Evolutionary conservation across 1,140 invertebrate genomes (phyloP).

Genomic region (Drosophila arawakana): DNA sequence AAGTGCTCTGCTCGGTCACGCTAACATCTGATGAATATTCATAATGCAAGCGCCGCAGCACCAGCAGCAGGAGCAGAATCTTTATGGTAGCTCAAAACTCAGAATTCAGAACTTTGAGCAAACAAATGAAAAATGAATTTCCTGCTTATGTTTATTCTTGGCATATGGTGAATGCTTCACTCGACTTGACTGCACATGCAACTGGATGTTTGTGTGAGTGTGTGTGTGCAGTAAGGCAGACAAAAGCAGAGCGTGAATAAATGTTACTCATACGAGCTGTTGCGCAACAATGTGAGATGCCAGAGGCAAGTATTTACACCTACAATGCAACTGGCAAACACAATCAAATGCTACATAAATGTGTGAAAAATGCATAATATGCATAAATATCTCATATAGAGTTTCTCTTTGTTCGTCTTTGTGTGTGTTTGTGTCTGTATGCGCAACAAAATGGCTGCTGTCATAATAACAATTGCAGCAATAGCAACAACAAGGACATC

Average conservation of each 20-base stretch:
- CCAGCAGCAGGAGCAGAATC: slow-evolving; percentile 45
- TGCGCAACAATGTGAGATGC: slow-evolving; percentile 73
- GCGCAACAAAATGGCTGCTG: slow-evolving; percentile 62
- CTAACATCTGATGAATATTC: slow-evolving; percentile 77
- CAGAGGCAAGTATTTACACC: slow-evolving; percentile 80
- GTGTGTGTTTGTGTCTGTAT: slow-evolving; percentile 23
- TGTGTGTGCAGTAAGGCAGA: slow-evolving; percentile 56
- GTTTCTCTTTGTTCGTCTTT: slow-evolving; percentile 23
- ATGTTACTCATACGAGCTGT: slow-evolving; percentile 77
- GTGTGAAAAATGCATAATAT: slow-evolving; percentile 80
- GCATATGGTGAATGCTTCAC: slow-evolving; percentile 75
- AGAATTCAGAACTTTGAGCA: slow-evolving; percentile 62
- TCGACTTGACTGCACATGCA: slow-evolving; percentile 36
- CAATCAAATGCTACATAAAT: slow-evolving; percentile 76
- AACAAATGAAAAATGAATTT: slow-evolving; percentile 83
- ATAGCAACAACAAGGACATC: slow-evolving; percentile 41
- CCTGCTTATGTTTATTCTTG: slow-evolving; percentile 80
- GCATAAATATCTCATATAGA: slow-evolving; percentile 44
- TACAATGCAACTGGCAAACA: slow-evolving; percentile 54
- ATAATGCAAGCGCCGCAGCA: slow-evolving; percentile 52
- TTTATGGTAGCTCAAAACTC: slow-evolving; percentile 45
- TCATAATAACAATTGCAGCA: slow-evolving; percentile 54
- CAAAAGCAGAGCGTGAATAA: slow-evolving; percentile 79
- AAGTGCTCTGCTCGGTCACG: slow-evolving; percentile 65
- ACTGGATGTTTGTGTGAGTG: slow-evolving; percentile 14